phyloP scores from a whole-genome alignment of 2,888 invertebrate genomes.

The Cylloceria caligata region DNA sequence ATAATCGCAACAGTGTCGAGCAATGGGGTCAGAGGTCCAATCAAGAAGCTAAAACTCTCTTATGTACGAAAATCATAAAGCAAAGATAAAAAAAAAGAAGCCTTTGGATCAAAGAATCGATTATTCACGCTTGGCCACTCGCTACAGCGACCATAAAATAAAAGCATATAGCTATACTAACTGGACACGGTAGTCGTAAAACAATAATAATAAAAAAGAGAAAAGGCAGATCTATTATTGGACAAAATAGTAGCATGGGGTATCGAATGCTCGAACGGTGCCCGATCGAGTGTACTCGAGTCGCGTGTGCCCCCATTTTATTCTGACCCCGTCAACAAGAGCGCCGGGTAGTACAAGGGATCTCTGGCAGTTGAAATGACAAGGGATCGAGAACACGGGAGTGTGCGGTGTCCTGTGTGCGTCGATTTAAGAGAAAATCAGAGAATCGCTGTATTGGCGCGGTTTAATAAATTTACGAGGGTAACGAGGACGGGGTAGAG shows the following conservation, averaged over 20 bases:
- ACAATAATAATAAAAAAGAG: conserved; percentile 42
- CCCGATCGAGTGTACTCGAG: conserved; percentile 49
- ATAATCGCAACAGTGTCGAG: background rate
- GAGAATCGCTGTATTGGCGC: conserved; percentile 22
- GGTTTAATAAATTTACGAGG: conserved; percentile 14
- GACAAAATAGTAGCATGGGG: conserved; percentile 15
- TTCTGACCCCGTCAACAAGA: conserved; percentile 25
- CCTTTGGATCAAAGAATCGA: conserved; percentile 37
- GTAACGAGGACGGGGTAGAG: background rate
- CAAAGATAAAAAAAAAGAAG: conserved; percentile 3
- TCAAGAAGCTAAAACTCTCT: conserved; percentile 10
- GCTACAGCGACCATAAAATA: conserved; percentile 5
- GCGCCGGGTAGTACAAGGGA: conserved; percentile 24
- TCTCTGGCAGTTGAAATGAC: conserved; percentile 37
- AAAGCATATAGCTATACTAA: conserved; percentile 10
- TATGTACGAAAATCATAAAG: background rate
- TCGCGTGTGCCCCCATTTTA: conserved; percentile 34
- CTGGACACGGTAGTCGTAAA: conserved; percentile 14
- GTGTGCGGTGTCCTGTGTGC: background rate
- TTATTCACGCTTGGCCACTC: conserved; percentile 34
- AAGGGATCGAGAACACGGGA: conserved; percentile 14
- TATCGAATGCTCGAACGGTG: conserved; percentile 43
- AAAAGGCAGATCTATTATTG: conserved; percentile 19
- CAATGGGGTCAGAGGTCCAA: conserved; percentile 19
- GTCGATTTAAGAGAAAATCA: conserved; percentile 1